Evolutionary conservation across 2,113 vertebrate species (phyloP).

Genomic region (Periophthalmodon schlosseri): DNA sequence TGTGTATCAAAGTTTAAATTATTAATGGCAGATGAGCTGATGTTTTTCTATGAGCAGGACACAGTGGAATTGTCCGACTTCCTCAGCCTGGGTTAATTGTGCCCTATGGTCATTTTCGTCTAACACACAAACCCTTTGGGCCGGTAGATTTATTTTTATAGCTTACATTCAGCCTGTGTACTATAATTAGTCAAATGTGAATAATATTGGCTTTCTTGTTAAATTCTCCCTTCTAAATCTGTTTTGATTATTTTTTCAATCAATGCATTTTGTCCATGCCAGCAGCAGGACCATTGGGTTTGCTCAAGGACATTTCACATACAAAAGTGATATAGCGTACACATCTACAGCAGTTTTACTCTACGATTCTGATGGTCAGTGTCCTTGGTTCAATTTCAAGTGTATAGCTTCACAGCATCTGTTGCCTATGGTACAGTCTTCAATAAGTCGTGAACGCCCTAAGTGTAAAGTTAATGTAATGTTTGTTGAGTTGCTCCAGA

Average conservation of each 20-base stretch:
- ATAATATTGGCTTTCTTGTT: conserved; percentile 71
- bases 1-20: conserved; percentile 76
- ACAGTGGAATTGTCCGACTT: conserved; percentile 65
- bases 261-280: conserved; percentile 56
- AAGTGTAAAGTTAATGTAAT: conserved; percentile 75
- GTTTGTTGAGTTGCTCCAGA: conserved; percentile 67
- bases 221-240: conserved; percentile 45
- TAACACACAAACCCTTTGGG: conserved; percentile 59
- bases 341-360: conserved; percentile 30
- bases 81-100: conserved; percentile 67
- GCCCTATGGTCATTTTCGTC: conserved; percentile 71
- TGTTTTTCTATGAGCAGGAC: conserved; percentile 68
- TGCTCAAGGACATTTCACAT: conserved; percentile 49
- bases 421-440: conserved; percentile 59
- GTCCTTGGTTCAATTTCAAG: conserved; percentile 31
- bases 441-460: conserved; percentile 66
- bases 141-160: conserved; percentile 72
- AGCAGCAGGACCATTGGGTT: conserved; percentile 41
- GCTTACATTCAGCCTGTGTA: conserved; percentile 70
- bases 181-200: conserved; percentile 77
- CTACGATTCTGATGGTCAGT: conserved; percentile 25
- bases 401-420: conserved; percentile 65
- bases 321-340: conserved; percentile 17
- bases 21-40: conserved; percentile 67
- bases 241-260: conserved; percentile 67